phyloP scores from a whole-genome alignment of 1,140 invertebrate species.

The Papilio polytes region DNA sequence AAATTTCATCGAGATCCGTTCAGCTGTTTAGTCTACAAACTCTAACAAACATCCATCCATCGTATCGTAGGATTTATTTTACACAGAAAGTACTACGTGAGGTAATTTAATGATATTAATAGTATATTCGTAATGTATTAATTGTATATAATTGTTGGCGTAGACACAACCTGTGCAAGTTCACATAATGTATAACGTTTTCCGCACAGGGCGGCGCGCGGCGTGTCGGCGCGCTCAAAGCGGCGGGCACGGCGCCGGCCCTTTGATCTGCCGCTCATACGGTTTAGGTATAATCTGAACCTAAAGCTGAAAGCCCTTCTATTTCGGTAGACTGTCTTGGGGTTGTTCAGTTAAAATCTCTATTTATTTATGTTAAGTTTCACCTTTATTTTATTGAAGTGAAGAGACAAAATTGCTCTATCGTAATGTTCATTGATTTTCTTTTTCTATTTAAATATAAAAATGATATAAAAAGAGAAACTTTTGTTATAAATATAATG shows the following conservation, averaged over 20 bases:
- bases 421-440: background rate
- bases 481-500: background rate
- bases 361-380: conserved; percentile 39
- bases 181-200: conserved; percentile 39
- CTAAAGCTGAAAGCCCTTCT: conserved; percentile 50
- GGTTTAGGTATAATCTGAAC: conserved; percentile 54
- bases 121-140: background rate
- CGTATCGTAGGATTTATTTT: no score
- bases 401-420: background rate
- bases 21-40: no score
- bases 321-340: conserved; percentile 51
- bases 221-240: conserved; percentile 50
- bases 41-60: no score
- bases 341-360: conserved; percentile 46
- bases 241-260: conserved; percentile 41
- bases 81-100: background rate
- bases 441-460: background rate
- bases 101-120: background rate
- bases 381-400: conserved; percentile 4
- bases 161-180: conserved; percentile 39
- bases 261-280: conserved; percentile 49
- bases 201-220: conserved; percentile 42
- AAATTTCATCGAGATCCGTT: no score
- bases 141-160: conserved; percentile 19
- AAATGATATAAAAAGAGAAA: background rate